phyloP scores from a whole-genome alignment of 2,888 invertebrate species.

The Melinopterus prodromus region DNA sequence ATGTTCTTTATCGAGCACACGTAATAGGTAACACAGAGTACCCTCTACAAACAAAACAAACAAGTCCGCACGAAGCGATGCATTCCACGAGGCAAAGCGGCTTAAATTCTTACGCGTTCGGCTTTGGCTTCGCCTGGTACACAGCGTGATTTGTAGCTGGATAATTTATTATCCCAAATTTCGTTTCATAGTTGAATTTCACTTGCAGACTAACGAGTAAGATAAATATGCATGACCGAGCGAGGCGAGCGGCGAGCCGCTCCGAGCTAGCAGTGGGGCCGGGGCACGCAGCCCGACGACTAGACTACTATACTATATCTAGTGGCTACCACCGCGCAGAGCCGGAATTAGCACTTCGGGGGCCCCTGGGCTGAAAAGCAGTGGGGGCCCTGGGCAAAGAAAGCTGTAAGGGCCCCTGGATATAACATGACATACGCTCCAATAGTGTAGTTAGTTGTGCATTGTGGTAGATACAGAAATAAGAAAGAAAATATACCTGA shows the following conservation, averaged over 20 bases:
- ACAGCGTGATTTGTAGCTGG: background rate
- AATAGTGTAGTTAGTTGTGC: too few species aligned
- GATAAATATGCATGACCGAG: constrained; percentile 24
- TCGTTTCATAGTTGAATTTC: constrained; percentile 21
- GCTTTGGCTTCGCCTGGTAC: background rate
- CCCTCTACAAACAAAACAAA: too few species aligned
- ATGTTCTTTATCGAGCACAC: too few species aligned
- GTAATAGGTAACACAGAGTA: too few species aligned
- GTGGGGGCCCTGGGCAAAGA: too few species aligned
- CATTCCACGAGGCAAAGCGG: background rate
- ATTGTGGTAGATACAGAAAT: too few species aligned
- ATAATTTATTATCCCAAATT: constrained; percentile 14
- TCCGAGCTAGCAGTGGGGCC: background rate
- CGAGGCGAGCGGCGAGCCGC: background rate
- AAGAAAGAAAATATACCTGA: too few species aligned
- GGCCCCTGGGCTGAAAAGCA: too few species aligned
- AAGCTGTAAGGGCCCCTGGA: too few species aligned
- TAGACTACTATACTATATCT: background rate
- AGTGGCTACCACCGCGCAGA: background rate
- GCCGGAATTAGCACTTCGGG: too few species aligned
- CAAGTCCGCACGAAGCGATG: background rate
- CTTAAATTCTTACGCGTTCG: background rate
- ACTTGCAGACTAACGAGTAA: constrained; percentile 18
- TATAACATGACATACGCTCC: too few species aligned
- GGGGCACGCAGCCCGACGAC: constrained; percentile 7